Evolutionary conservation across 2,888 invertebrate species (phyloP), one percentile per base, ranked within the genome.

Genomic region (Andricus quercusramuli): DNA sequence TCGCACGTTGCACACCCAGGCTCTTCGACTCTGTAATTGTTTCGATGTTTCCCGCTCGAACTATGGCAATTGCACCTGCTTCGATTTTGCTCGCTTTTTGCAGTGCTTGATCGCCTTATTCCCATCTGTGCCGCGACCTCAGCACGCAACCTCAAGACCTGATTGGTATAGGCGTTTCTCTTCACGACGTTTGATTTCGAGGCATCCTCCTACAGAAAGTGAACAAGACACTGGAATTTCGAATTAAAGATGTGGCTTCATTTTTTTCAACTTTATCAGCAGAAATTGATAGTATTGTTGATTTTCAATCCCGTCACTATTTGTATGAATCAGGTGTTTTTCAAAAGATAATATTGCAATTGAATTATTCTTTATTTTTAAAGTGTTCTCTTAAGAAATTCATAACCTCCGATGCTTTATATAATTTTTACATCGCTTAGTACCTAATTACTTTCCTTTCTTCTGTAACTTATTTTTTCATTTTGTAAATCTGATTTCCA

Each of bases 1-100:
- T 70, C 56, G 44, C 44, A 59, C 25, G 32, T 29, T 77, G 29
- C 15, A 22, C 41, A 82, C 44, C 29, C 25, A 13, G 59, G 59
- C 22, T 44, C 77, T 78, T 65, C 80, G 51, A 56, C 51, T 78
- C 81, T 85, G 84, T 90, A 91, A 91, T 90, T 90, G 90, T 90
- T 91, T 89, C 88, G 85, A 88, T 89, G 89, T 90, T 90, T 89
- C 87, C 83, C 83, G 84, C 84, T 81, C 83, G 82, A 66, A 80
- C 80, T 85, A 81, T 84, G 79, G 86, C 89, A 89, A 90, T 90
- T 90, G 88, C 90, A 90, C 90, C 90, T 90, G 90, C 87, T 89
- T 91, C 87, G 87, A 90, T 90, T 90, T 89, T 88, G 86, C 84
- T 87, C 88, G 86, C 85, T 89, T 89, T 90, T 89, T 89, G 85